A percentile compares a stretch with the other conserved stretches of the same genome.
phyloP scores from a whole-genome alignment of 2,888 invertebrate genomes.

The Balanococcus diminutus region DNA sequence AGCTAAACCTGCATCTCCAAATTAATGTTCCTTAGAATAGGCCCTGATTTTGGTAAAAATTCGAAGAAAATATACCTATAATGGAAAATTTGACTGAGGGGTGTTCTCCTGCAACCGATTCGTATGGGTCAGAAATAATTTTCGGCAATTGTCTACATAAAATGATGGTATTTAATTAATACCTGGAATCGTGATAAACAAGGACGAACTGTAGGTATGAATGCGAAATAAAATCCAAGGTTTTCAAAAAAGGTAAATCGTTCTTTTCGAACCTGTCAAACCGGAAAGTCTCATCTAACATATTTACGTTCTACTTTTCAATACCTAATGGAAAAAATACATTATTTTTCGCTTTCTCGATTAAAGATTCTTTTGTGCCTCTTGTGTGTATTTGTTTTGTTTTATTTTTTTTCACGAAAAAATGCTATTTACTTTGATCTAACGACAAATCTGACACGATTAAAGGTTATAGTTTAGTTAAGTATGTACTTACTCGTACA shows the following conservation, averaged over 20 bases:
- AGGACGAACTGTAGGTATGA: background rate
- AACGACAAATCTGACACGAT: background rate
- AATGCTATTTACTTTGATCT: background rate
- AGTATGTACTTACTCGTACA: too few relatives aligned
- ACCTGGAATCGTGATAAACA: background rate
- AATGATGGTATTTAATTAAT: background rate
- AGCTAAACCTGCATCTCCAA: too few relatives aligned
- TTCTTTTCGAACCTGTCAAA: slow-evolving; percentile 15
- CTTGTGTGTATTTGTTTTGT: background rate
- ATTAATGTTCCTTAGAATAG: too few relatives aligned
- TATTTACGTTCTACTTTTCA: slow-evolving; percentile 21
- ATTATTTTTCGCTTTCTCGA: slow-evolving; percentile 10
- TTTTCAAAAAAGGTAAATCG: slow-evolving; percentile 5
- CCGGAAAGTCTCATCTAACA: slow-evolving; percentile 28
- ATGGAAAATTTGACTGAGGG: too few relatives aligned
- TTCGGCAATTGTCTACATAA: background rate
- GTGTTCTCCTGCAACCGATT: too few relatives aligned
- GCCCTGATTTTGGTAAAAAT: too few relatives aligned
- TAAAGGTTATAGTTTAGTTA: background rate
- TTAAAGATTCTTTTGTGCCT: background rate
- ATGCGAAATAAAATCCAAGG: slow-evolving; percentile 19
- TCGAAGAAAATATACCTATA: too few relatives aligned
- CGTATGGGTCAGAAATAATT: background rate
- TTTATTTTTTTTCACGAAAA: background rate
- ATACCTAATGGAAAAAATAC: background rate